Percentiles rank a stretch among this genome's conserved stretches.
Conservation (phyloP, 2,797 vertebrate genomes). For the Rhabdomys pumilio region DNA sequence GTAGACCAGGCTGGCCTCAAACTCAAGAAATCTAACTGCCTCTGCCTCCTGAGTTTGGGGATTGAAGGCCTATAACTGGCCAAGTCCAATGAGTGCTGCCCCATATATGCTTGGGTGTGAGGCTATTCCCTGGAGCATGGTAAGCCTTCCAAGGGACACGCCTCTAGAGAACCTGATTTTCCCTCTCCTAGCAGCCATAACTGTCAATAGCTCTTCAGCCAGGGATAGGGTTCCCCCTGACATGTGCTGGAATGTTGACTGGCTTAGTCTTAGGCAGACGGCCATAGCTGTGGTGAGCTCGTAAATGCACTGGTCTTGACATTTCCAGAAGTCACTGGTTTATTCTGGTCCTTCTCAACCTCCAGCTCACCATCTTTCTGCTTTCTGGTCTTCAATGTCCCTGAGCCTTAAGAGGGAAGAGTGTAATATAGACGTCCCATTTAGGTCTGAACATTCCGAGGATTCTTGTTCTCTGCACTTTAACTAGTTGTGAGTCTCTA, state of each 20-base stretch:
- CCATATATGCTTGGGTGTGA: not conserved
- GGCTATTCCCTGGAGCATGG: not conserved
- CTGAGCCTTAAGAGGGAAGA: not conserved
- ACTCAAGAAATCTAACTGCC: not conserved
- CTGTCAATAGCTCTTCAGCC: not conserved
- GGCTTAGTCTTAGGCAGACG: not conserved
- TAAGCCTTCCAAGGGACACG: not conserved
- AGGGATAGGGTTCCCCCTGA: not conserved
- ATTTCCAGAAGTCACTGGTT: not conserved
- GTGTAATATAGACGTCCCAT: not conserved
- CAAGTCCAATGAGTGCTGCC: not conserved
- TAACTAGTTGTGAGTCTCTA: not conserved
- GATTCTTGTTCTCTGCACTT: not conserved
- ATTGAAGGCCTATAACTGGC: not conserved
- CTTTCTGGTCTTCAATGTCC: not conserved
- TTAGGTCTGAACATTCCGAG: not conserved
- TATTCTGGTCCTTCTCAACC: not conserved
- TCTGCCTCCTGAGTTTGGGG: not conserved
- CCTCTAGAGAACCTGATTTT: not conserved
- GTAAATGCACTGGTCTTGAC: not conserved
- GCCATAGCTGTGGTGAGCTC: not conserved
- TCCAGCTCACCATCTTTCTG: not conserved
- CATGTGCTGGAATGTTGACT: not conserved
- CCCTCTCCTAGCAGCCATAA: not conserved
- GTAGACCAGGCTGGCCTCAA: not conserved